A percentile compares a stretch with the other conserved stretches of the same genome.
Evolutionary conservation across 2,888 invertebrate genomes (phyloP).

Genomic region (Drosophila ochracea): DNA sequence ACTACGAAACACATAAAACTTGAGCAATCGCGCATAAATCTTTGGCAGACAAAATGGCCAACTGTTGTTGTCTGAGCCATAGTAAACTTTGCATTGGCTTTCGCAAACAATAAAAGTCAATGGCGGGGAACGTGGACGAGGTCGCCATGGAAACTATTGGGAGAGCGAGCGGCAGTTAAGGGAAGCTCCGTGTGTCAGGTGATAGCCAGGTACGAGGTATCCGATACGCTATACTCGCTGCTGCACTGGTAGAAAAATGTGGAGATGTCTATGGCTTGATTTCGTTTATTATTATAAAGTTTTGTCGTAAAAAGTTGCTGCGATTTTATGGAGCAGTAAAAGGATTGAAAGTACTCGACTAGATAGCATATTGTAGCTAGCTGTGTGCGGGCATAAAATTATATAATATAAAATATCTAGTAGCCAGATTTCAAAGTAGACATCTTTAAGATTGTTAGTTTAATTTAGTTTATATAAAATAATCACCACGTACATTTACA

Average conservation of each 20-base stretch:
- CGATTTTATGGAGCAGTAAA: neutral
- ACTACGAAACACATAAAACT: slow-evolving; percentile 67
- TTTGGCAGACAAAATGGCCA: slow-evolving; percentile 77
- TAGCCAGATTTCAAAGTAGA: neutral
- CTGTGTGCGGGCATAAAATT: neutral
- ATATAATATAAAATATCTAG: neutral
- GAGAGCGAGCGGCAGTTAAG: neutral
- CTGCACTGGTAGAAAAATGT: neutral
- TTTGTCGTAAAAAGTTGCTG: neutral
- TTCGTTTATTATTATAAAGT: neutral
- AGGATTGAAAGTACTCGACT: neutral
- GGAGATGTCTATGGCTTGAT: neutral
- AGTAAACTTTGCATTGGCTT: slow-evolving; percentile 48
- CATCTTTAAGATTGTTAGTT: neutral
- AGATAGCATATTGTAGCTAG: neutral
- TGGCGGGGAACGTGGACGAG: slow-evolving; percentile 36
- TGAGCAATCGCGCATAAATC: slow-evolving; percentile 73
- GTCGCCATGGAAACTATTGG: neutral
- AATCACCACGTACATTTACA: neutral
- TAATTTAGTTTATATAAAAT: neutral
- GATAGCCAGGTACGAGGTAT: neutral
- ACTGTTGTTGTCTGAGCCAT: slow-evolving; percentile 48
- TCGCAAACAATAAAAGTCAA: slow-evolving; percentile 64
- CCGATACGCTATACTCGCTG: neutral
- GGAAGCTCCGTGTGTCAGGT: slow-evolving; percentile 1